Base-by-base conservation (phyloP, 2,797 vertebrate genomes). In the Pristis pectinata region DNA sequence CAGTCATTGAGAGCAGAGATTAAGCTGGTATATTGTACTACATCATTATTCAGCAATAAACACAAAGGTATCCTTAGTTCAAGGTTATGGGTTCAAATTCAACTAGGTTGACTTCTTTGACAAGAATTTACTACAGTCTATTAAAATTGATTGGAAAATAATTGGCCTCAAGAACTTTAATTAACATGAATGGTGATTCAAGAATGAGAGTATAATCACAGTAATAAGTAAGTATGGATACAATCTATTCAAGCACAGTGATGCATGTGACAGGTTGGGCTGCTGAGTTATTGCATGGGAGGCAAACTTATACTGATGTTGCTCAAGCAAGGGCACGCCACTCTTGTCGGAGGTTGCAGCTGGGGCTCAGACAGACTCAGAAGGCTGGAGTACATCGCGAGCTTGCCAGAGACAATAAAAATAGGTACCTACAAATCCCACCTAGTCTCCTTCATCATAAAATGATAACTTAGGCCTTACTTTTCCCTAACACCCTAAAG, bases 101-200 rank as follows among this genome's bases (percentile, higher is more conserved):
- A 74, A 53, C 92, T 74, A 1, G 0, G 94, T 61, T 95, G 41
- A 91, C 10, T 94, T 94, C 1, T 0, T 37, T 83, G 24, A 27
- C 93, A 94, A 92, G 30, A 30, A 11, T 67, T 64, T 94, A 94
- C 61, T 95, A 85, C 95, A 95, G 79, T 85, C 94, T 94, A 11
- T 95, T 95, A 41, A 44, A 34, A 83, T 37, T 49, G 64, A 95
- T 94, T 74, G 95, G 92, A 94, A 95, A 94, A 79, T 95, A 94
- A 95, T 95, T 92, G 95, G 74, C 95, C 95, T 95, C 94, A 95
- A 53, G 94, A 95, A 94, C 24, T 95, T 94, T 15, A 15, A 0
- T 56, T 79, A 92, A 77, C 94, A 94, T 76, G 0, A 3, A 56
- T 94, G 94, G 95, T 83, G 89, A 80, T 93, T 95, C 85, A 64